Evolutionary conservation across 1,140 invertebrate species (phyloP).

Genomic region (Drosophila virilis): DNA sequence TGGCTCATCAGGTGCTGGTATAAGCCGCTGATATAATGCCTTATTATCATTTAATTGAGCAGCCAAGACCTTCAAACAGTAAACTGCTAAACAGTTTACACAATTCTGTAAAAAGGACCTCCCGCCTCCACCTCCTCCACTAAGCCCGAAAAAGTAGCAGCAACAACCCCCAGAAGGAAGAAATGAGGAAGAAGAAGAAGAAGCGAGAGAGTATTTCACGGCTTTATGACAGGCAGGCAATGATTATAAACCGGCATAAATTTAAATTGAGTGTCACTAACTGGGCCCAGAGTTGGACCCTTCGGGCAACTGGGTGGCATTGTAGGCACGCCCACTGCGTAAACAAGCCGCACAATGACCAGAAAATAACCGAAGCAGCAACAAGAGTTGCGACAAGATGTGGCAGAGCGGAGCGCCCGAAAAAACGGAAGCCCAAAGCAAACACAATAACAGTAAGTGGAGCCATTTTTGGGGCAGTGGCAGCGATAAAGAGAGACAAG

Average conservation of each 20-base stretch:
- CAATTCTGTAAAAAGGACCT: slow-evolving; percentile 46
- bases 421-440: slow-evolving; percentile 58
- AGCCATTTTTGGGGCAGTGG: slow-evolving; percentile 29
- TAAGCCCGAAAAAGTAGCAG: not conserved
- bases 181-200: not conserved
- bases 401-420: slow-evolving; percentile 5
- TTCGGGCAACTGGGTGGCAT: not conserved
- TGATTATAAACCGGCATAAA: slow-evolving; percentile 68
- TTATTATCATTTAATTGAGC: slow-evolving; percentile 64
- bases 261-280: slow-evolving; percentile 67
- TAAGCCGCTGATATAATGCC: slow-evolving; percentile 50
- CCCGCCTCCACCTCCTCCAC: not conserved
- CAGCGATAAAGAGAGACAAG: slow-evolving; percentile 1
- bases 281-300: slow-evolving; percentile 33
- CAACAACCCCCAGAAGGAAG: slow-evolving; percentile 2
- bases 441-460: slow-evolving; percentile 65
- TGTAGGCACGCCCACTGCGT: slow-evolving; percentile 42
- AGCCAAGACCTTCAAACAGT: slow-evolving; percentile 31
- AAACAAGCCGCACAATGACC: slow-evolving; percentile 64
- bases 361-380: slow-evolving; percentile 62
- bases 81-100: slow-evolving; percentile 59
- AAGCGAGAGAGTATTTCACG: slow-evolving; percentile 15
- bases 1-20: slow-evolving; percentile 23
- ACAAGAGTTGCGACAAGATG: slow-evolving; percentile 53
- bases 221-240: slow-evolving; percentile 59